A percentile compares a stretch with the other conserved stretches of the same genome.
These are phyloP conservation scores for Mythimna loreyi DNA, from an alignment of 2,888 invertebrate genomes.

Conservation along the genomic window DNA sequence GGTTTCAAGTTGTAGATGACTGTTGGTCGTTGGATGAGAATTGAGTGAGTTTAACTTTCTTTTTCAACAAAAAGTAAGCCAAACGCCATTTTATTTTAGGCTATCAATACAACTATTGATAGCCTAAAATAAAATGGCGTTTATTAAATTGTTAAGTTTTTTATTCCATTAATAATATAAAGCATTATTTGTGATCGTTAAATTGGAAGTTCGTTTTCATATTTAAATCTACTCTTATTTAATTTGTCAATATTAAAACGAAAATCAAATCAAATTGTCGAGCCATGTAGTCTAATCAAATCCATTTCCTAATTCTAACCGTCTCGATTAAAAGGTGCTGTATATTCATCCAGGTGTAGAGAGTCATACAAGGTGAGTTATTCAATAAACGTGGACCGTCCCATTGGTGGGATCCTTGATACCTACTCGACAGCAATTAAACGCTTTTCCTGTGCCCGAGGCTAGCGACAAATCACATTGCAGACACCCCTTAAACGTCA, in stretches of 20 bases:
- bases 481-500: conserved; percentile 68
- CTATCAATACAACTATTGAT: too few relatives aligned
- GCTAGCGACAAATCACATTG: conserved; percentile 85
- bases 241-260: neutral
- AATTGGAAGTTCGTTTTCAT: neutral
- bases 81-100: too few relatives aligned
- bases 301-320: conserved; percentile 32
- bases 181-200: neutral
- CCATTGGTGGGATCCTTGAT: conserved; percentile 85
- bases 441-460: conserved; percentile 82
- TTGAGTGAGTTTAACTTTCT: neutral
- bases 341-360: conserved; percentile 46
- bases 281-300: conserved; percentile 42
- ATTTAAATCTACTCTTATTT: neutral
- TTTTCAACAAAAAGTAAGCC: too few relatives aligned
- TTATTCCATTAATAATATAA: neutral
- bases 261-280: conserved; percentile 2
- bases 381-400: conserved; percentile 79
- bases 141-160: neutral
- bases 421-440: conserved; percentile 86
- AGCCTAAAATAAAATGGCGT: neutral
- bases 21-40: neutral
- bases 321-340: conserved; percentile 41
- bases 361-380: conserved; percentile 57
- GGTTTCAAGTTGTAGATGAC: neutral